These are phyloP conservation scores for Apocheima hispidaria DNA, from an alignment of 2,888 invertebrate genomes.

Conservation along the genomic window DNA sequence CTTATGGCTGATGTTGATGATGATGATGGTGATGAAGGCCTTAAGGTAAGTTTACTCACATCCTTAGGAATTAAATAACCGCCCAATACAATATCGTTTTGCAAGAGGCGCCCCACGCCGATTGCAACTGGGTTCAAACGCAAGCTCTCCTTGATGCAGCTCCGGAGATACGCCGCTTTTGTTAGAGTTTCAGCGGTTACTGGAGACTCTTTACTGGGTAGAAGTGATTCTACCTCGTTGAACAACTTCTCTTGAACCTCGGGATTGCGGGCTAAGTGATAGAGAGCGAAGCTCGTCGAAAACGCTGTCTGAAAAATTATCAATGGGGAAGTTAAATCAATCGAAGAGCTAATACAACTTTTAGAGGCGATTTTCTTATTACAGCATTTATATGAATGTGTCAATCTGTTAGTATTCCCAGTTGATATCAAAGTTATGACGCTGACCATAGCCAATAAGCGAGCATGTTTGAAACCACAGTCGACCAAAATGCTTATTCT, in stretches of 20 bases:
- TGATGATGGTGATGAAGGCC: no score
- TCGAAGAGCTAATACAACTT: no score
- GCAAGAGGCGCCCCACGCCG: slow-evolving; percentile 92
- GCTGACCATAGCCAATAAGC: no score
- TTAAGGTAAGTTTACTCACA: slow-evolving; percentile 86
- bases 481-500: no score
- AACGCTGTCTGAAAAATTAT: slow-evolving; percentile 89
- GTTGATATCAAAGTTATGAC: no score
- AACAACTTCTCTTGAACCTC: slow-evolving; percentile 89
- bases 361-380: no score
- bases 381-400: not conserved
- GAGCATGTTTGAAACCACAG: no score
- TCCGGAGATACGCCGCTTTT: slow-evolving; percentile 90
- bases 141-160: slow-evolving; percentile 94
- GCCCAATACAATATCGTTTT: slow-evolving; percentile 89
- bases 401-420: no score
- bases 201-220: slow-evolving; percentile 80
- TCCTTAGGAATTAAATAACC: slow-evolving; percentile 91
- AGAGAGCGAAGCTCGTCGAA: slow-evolving; percentile 91
- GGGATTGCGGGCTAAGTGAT: slow-evolving; percentile 91
- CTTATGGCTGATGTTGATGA: no score
- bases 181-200: slow-evolving; percentile 86
- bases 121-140: slow-evolving; percentile 93
- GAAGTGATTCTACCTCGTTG: slow-evolving; percentile 86
- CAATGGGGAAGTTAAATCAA: no score